Evolutionary conservation across 1,140 invertebrate species (phyloP).

Genomic region (Ylistrum balloti): DNA sequence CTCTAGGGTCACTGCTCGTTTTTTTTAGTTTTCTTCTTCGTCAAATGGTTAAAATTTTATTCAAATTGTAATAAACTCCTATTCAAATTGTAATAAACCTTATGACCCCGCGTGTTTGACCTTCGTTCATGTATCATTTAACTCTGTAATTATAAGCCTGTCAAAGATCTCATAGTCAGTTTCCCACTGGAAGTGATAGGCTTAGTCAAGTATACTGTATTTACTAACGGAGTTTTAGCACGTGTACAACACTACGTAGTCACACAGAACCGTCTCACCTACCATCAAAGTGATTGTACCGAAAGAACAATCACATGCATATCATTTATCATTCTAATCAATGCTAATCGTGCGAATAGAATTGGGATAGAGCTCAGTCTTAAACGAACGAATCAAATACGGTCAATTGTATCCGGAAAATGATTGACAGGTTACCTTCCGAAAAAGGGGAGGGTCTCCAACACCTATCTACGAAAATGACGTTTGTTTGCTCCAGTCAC

Average conservation of each 20-base stretch:
- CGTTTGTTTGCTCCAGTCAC: constrained; percentile 16
- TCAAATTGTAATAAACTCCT: too few relatives aligned
- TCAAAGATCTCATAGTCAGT: not conserved
- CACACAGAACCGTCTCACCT: not conserved
- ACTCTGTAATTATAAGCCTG: not conserved
- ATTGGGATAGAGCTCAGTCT: not conserved
- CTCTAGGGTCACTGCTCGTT: not conserved
- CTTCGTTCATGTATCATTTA: constrained; percentile 20
- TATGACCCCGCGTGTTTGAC: constrained; percentile 15
- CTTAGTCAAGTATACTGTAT: not conserved
- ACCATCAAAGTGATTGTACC: not conserved
- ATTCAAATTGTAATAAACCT: not conserved
- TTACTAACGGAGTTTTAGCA: not conserved
- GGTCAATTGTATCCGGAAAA: constrained; percentile 24
- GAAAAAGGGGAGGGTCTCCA: constrained; percentile 31
- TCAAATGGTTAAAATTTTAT: constrained; percentile 14
- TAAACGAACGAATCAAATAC: constrained; percentile 28
- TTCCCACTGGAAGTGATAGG: constrained; percentile 21
- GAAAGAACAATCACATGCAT: not conserved
- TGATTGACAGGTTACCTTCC: constrained; percentile 6
- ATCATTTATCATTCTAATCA: not conserved
- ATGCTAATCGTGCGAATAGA: constrained; percentile 23
- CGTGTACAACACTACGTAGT: not conserved
- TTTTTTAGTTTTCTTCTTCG: not conserved
- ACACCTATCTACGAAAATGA: constrained; percentile 39